A percentile compares a stretch with the other conserved stretches of the same genome.
Evolutionary conservation across 37 sponge, comb jelly and placozoan genomes (phyloP).

Genomic region (Geodia barretti): DNA sequence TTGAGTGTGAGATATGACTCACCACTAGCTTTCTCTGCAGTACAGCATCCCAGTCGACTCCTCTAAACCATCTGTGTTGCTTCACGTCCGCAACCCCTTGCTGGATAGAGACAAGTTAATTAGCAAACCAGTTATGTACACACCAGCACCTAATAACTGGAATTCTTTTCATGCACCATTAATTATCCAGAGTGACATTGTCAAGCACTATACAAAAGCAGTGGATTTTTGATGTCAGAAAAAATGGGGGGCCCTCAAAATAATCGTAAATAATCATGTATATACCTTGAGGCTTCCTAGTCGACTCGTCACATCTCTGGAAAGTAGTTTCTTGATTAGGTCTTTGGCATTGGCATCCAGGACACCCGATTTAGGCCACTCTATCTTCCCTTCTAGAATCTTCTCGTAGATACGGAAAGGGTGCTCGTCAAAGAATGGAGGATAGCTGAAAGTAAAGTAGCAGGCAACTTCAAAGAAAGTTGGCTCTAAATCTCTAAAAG

Average conservation of each 20-base stretch:
- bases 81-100: slow-evolving; percentile 88
- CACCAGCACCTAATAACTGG: no score
- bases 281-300: slow-evolving; percentile 83
- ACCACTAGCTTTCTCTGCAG: slow-evolving; percentile 69
- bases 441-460: slow-evolving; percentile 61
- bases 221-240: no score
- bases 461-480: background rate
- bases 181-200: no score
- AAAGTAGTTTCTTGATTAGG: slow-evolving; percentile 79
- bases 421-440: slow-evolving; percentile 96
- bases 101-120: slow-evolving; percentile 24
- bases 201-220: no score
- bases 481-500: no score
- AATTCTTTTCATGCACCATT: no score
- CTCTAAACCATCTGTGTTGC: slow-evolving; percentile 91
- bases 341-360: slow-evolving; percentile 76
- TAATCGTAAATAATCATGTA: background rate
- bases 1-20: slow-evolving; percentile 1
- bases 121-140: background rate
- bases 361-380: slow-evolving; percentile 75
- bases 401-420: slow-evolving; percentile 95
- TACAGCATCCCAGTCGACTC: slow-evolving; percentile 88
- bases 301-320: slow-evolving; percentile 78
- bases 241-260: no score
- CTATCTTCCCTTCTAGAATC: slow-evolving; percentile 81